Percentiles rank a stretch among this genome's conserved stretches.
phyloP scores from a whole-genome alignment of 1,140 invertebrate species.

The Habropoda laboriosa region DNA sequence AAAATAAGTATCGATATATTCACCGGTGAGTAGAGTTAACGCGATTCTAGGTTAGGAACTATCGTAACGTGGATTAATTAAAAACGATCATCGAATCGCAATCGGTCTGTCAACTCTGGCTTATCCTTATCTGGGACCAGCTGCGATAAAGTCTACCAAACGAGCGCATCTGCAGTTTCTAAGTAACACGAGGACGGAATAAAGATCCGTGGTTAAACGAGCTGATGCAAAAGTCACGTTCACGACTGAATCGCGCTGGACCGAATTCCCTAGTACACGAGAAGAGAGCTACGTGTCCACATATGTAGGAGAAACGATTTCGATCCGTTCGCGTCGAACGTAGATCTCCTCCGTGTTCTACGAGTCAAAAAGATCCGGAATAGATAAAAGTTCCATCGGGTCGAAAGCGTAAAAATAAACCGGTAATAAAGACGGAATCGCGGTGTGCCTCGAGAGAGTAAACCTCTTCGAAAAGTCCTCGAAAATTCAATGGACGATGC shows the following conservation, averaged over 20 bases:
- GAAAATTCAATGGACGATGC: constrained; percentile 6
- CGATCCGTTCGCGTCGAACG: constrained; percentile 44
- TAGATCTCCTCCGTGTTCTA: constrained; percentile 9
- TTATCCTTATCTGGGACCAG: constrained; percentile 54
- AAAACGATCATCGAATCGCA: constrained; percentile 40
- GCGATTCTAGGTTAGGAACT: background rate
- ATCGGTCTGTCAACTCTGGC: constrained; percentile 45
- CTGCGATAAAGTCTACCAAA: constrained; percentile 51
- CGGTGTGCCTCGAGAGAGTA: background rate
- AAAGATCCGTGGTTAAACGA: constrained; percentile 30
- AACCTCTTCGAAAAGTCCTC: background rate
- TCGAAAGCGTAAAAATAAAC: constrained; percentile 24
- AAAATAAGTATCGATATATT: background rate
- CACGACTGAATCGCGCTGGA: constrained; percentile 34
- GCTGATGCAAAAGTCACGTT: constrained; percentile 16
- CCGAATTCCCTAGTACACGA: no score
- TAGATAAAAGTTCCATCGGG: constrained; percentile 5
- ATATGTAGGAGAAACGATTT: no score
- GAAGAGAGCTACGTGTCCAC: background rate
- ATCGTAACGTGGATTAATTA: constrained; percentile 31
- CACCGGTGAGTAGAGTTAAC: background rate
- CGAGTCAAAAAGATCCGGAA: constrained; percentile 27
- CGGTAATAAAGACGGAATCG: constrained; percentile 6
- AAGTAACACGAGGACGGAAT: background rate
- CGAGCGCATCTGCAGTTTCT: constrained; percentile 20